Percentiles rank a stretch among this genome's conserved stretches.
These are phyloP conservation scores for Drosophila mimica DNA, from an alignment of 2,888 invertebrate genomes.

Conservation along the genomic window DNA sequence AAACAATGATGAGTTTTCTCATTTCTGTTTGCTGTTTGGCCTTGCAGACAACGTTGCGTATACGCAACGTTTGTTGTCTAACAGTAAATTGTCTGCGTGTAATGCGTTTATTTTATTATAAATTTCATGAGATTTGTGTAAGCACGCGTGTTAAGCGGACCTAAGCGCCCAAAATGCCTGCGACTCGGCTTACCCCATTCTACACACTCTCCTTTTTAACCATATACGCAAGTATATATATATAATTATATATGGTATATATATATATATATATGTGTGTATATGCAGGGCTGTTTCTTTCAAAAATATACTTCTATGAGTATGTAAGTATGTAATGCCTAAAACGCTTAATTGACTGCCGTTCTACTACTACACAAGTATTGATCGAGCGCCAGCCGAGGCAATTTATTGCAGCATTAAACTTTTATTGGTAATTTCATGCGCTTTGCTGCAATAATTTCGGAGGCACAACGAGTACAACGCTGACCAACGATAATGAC, in stretches of 20 bases:
- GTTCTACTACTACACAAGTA: conserved; percentile 46
- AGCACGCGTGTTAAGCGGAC: conserved; percentile 44
- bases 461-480: conserved; percentile 25
- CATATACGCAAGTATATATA: conserved; percentile 1
- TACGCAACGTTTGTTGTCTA: conserved; percentile 51
- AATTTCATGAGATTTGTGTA: conserved; percentile 65
- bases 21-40: conserved; percentile 27
- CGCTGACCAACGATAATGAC: conserved; percentile 20
- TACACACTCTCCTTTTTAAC: conserved; percentile 14
- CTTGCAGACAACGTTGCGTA: conserved; percentile 42
- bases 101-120: conserved; percentile 64
- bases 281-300: conserved; percentile 6
- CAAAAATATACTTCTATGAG: conserved; percentile 26
- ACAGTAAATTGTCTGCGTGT: conserved; percentile 62
- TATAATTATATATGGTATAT: background rate
- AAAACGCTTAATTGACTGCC: conserved; percentile 68
- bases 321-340: conserved; percentile 34
- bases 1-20: conserved; percentile 75
- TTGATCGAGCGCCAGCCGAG: conserved; percentile 60
- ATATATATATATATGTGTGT: background rate
- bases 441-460: conserved; percentile 62
- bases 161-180: conserved; percentile 17
- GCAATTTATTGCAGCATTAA: conserved; percentile 73
- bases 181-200: conserved; percentile 41
- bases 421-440: conserved; percentile 69